phyloP scores from a whole-genome alignment of 1,140 invertebrate species.

The Cotesia glomerata region DNA sequence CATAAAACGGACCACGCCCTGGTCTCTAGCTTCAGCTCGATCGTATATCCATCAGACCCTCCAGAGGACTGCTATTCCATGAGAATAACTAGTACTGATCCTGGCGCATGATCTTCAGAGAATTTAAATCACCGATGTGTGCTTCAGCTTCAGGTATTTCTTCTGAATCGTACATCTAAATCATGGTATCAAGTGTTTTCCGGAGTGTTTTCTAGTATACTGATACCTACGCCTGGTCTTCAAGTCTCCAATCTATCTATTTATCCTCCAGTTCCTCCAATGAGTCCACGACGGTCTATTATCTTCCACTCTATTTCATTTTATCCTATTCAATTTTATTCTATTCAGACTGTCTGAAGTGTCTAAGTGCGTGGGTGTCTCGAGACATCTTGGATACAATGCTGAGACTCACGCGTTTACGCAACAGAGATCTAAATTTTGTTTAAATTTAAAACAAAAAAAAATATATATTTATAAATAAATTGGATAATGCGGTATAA shows the following conservation, averaged over 20 bases:
- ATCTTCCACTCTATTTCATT: too few species aligned
- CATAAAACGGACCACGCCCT: conserved; percentile 52
- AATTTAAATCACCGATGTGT: too few species aligned
- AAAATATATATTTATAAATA: too few species aligned
- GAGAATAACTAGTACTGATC: conserved; percentile 9
- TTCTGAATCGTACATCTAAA: too few species aligned
- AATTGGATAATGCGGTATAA: background rate
- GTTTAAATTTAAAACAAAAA: background rate
- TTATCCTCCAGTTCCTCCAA: too few species aligned
- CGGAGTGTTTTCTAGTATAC: conserved; percentile 1
- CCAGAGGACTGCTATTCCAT: background rate
- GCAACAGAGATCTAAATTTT: too few species aligned
- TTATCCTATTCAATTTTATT: too few species aligned
- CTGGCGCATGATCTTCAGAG: conserved; percentile 26
- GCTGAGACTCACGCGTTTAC: too few species aligned
- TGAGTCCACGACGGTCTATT: too few species aligned
- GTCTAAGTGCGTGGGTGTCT: too few species aligned
- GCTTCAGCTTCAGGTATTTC: too few species aligned
- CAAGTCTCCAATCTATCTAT: conserved; percentile 14
- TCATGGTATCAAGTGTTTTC: conserved; percentile 23
- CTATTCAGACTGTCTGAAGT: too few species aligned
- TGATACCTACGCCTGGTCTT: conserved; percentile 30
- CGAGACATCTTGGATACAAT: background rate
- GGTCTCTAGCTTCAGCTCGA: conserved; percentile 24
- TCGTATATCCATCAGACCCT: conserved; percentile 16